Percentiles rank a stretch among this genome's conserved stretches.
phyloP scores from a whole-genome alignment of 2,113 vertebrate species.

The Crocuta crocuta region DNA sequence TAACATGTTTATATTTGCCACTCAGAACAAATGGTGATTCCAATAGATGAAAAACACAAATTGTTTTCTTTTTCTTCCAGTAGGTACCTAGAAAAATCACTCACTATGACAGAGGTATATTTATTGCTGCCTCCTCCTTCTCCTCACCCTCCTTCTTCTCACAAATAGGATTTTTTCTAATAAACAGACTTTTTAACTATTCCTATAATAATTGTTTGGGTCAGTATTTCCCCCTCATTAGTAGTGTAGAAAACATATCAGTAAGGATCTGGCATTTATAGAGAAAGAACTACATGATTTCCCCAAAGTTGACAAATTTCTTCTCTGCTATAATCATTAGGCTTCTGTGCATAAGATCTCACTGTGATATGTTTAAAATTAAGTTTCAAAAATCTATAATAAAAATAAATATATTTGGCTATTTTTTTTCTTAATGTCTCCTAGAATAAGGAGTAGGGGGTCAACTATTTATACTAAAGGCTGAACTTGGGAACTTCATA shows the following conservation, averaged over 20 bases:
- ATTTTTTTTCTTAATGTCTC: not conserved
- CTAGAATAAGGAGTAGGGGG: not conserved
- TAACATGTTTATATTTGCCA: not conserved
- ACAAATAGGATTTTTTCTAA: not conserved
- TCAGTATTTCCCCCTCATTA: not conserved
- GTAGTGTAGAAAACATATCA: not conserved
- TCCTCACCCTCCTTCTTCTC: not conserved
- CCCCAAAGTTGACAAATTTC: not conserved
- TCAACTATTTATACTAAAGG: not conserved
- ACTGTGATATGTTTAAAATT: not conserved
- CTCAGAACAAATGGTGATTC: conserved; percentile 24
- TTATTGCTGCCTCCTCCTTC: not conserved
- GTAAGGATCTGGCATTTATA: not conserved
- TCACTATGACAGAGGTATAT: not conserved
- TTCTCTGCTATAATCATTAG: not conserved
- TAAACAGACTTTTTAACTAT: not conserved
- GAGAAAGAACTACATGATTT: not conserved
- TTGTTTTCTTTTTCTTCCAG: not conserved
- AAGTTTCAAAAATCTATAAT: not conserved
- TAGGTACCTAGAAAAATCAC: not conserved
- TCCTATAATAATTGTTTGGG: not conserved
- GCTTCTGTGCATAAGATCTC: not conserved
- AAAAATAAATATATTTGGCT: not conserved
- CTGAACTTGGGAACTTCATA: not conserved
- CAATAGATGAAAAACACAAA: not conserved